Evolutionary conservation across 2,797 vertebrate genomes (phyloP), one percentile per base, ranked within the genome.

Genomic region (Lithobates pipiens): DNA sequence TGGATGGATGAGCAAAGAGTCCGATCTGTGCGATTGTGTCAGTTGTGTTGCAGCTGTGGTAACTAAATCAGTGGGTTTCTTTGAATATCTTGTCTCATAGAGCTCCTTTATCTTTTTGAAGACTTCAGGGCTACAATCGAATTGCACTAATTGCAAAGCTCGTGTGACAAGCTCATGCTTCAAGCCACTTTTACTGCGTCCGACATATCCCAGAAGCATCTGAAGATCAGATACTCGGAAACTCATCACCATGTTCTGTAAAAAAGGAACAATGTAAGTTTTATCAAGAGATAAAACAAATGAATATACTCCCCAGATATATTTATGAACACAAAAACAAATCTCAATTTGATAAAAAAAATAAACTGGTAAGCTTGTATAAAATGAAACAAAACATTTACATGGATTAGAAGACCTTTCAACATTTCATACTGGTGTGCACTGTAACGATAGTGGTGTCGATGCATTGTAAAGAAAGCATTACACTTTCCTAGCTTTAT

Each of bases 171-270:
- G 96, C 90, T 99, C 98, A 86, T 99, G 98, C 92, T 99, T 99
- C 90, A 99, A 94, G 84, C 98, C 98, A 36, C 98, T 99, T 93
- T 99, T 99, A 94, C 98, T 99, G 92, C 98, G 97, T 83, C 98
- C 98, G 91, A 99, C 98, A 13, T 97, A 99, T 91, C 98, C 97
- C 92, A 99, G 94, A 92, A 99, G 95, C 86, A 98, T 98, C 93
- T 99, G 98, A 91, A 99, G 97, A 94, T 99, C 98, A 89, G 98
- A 99, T 89, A 99, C 98, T 92, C 98, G 95, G 93, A 99, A 99
- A 95, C 98, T 99, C 96, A 99, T 99, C 92, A 99, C 98, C 98
- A 99, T 99, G 95, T 99, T 98, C 98, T 99, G 85, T 6, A 86
- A 82, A 74, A 89, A 7, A 7, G 80, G 3, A n/a, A 73, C 25